Conservation (phyloP, 2,797 vertebrate species). For the Lagodon rhomboides region DNA sequence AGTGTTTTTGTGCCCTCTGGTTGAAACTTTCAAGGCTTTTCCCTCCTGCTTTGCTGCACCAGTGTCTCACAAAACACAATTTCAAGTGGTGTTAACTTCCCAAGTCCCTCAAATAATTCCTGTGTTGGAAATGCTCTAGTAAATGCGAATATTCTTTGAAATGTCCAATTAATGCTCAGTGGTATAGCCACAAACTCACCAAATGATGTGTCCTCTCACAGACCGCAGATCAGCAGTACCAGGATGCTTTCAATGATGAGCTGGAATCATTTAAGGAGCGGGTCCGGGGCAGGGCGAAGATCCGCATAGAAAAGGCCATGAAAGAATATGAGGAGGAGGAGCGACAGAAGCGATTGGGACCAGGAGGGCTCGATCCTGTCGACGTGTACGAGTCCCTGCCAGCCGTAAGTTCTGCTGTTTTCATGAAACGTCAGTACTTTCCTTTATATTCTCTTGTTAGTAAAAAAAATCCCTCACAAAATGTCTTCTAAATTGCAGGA, state of each 20-base stretch:
- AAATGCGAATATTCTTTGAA: not conserved
- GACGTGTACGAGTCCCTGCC: constrained; percentile 94
- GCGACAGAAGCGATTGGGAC: constrained; percentile 90
- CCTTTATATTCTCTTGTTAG: not conserved
- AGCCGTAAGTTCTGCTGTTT: constrained; percentile 69
- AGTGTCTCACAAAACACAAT: not conserved
- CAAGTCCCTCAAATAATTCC: not conserved
- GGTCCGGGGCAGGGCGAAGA: constrained; percentile 91
- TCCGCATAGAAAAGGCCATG: constrained; percentile 94
- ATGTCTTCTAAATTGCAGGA: constrained; percentile 81
- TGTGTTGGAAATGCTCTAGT: not conserved
- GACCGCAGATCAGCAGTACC: constrained; percentile 96
- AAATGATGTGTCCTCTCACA: constrained; percentile 58
- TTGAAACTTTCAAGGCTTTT: not conserved
- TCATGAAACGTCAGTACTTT: not conserved
- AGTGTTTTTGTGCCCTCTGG: not conserved
- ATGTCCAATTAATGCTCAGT: not conserved
- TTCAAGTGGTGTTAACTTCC: not conserved
- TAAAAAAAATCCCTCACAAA: constrained; percentile 17
- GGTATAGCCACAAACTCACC: not conserved
- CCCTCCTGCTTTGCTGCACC: not conserved
- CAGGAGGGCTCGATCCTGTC: constrained; percentile 93
- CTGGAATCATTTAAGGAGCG: constrained; percentile 94
- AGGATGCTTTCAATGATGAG: constrained; percentile 96
- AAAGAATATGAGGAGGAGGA: constrained; percentile 95